A percentile compares a stretch with the other conserved stretches of the same genome.
Conservation (phyloP, 2,113 vertebrate genomes). For the Cichladusa arquata region DNA sequence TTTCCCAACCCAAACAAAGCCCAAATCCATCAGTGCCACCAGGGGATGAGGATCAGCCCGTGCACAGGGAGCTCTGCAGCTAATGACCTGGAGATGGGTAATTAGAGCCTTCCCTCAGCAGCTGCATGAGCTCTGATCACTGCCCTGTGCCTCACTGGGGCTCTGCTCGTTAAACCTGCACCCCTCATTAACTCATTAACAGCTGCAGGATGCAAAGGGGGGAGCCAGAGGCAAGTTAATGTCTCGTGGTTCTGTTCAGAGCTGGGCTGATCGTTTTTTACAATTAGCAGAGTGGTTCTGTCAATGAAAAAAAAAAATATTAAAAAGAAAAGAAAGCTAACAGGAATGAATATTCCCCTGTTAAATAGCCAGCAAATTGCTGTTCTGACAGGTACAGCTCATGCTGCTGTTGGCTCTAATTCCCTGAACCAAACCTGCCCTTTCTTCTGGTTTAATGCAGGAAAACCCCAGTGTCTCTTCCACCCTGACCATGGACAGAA, state of each 20-base stretch:
- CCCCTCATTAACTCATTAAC: conserved; percentile 59
- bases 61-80: conserved; percentile 41
- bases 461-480: not conserved
- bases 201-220: not conserved
- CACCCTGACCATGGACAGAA: not conserved
- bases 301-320: not conserved
- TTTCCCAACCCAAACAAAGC: not conserved
- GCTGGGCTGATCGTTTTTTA: not conserved
- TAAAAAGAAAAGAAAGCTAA: not conserved
- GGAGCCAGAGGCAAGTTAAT: not conserved
- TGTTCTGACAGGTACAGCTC: not conserved
- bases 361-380: not conserved
- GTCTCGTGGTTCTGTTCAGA: not conserved
- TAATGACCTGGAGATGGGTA: conserved; percentile 45
- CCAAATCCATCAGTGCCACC: conserved; percentile 28
- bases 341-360: not conserved
- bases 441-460: not conserved
- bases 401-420: not conserved
- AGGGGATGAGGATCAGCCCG: not conserved
- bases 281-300: not conserved
- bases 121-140: not conserved
- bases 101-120: not conserved
- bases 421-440: not conserved
- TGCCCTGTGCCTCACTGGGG: conserved; percentile 1
- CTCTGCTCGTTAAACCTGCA: conserved; percentile 54